A percentile compares a stretch with the other conserved stretches of the same genome.
Conservation (phyloP, 2,888 invertebrate species). For the Nomada goodeniana region DNA sequence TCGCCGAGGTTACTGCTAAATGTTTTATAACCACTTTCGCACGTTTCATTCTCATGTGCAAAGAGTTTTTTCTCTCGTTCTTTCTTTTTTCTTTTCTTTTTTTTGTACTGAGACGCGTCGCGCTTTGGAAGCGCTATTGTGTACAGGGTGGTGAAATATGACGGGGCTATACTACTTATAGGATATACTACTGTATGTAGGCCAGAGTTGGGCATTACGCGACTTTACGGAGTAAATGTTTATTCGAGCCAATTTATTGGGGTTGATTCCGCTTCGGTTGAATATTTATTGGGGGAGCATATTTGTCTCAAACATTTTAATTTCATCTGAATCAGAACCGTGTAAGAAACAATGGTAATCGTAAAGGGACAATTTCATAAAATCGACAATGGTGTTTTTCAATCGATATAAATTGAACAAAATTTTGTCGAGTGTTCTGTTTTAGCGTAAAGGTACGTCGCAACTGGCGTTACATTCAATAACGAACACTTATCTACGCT, state of each 20-base stretch:
- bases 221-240: conserved; percentile 7
- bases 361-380: no score
- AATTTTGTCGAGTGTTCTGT: no score
- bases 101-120: not conserved
- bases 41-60: conserved; percentile 11
- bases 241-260: not conserved
- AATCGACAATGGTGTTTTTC: no score
- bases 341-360: no score
- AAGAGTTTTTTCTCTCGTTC: not conserved
- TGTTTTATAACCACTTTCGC: conserved; percentile 20
- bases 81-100: not conserved
- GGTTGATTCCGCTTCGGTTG: not conserved
- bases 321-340: no score
- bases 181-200: no score
- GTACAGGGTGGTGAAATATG: conserved; percentile 7
- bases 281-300: not conserved
- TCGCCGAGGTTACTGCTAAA: conserved; percentile 20
- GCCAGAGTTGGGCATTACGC: not conserved
- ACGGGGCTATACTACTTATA: not conserved
- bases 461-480: no score
- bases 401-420: no score
- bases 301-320: no score
- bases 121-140: not conserved
- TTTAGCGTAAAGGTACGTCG: no score
- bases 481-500: no score